Evolutionary conservation across 2,888 invertebrate genomes (phyloP), one percentile per base, ranked within the genome.

Genomic region (Gasteruption jaculator): DNA sequence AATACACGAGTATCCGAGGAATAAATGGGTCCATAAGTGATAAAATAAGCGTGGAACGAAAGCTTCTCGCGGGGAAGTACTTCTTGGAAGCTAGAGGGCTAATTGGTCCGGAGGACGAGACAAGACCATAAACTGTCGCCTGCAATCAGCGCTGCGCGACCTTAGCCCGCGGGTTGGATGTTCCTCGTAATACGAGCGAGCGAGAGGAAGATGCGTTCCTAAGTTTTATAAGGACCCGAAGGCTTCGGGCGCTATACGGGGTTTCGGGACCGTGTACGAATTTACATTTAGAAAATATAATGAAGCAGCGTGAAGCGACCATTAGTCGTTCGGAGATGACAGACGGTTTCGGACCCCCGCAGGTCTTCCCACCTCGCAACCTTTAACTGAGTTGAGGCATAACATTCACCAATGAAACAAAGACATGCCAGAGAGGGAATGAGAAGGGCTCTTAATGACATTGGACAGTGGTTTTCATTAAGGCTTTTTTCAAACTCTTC

Each of bases 251-350:
- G 49, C 39, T 56, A 41, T 27, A 32, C 38, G 27, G 21, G 27
- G 45, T 50, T 48, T 46, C 50, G 57, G 54, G 52, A 53, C 57
- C 66, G 58, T 63, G 61, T 65, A 65, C 65, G 64, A 68, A 69
- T 70, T 70, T 70, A 68, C 69, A 70, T 70, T 69, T 68, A 70
- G 63, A 69, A 69, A 70, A 67, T 68, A 69, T 70, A 70, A 70
- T 67, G 69, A 69, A 68, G 68, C 68, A 65, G 68, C 68, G 66
- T 62, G 68, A 68, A 64, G 61, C 67, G 61, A 65, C 68, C 68
- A 69, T 69, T 70, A 70, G 70, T 70, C 65, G 63, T 66, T 66
- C 64, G 59, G 64, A 68, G 68, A 70, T 70, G 70, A 70, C 70
- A 69, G 68, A 69, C 68, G 66, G 58, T 66, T 66, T 65, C 60